Evolutionary conservation across 2,888 invertebrate species (phyloP).

Genomic region (Eristalis arbustorum): DNA sequence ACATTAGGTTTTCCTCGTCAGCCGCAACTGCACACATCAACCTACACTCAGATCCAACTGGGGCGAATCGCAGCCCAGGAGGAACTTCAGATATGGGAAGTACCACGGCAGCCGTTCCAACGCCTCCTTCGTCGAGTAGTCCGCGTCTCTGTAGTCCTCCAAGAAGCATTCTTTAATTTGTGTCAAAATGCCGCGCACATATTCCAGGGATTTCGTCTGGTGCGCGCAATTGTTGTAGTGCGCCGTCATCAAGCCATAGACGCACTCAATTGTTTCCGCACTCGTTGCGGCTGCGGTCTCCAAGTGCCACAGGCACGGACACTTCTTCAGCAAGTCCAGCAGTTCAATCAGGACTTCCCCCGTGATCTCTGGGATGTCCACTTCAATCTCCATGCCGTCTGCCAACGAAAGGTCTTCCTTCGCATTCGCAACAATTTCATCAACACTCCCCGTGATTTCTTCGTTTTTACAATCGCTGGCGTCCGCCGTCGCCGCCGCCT

Average conservation of each 20-base stretch:
- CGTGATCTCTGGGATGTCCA: conserved; percentile 41
- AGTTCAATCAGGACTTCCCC: conserved; percentile 56
- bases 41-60: conserved; percentile 49
- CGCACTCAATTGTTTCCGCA: conserved; percentile 18
- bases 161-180: conserved; percentile 48
- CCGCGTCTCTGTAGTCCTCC: conserved; percentile 44
- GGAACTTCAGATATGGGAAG: conserved; percentile 47
- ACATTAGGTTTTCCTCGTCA: not conserved
- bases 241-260: conserved; percentile 16
- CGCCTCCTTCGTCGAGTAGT: conserved; percentile 2
- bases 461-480: not conserved
- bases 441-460: not conserved
- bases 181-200: conserved; percentile 31
- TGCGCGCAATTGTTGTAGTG: conserved; percentile 48
- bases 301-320: conserved; percentile 52
- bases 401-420: not conserved
- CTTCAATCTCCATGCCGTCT: not conserved
- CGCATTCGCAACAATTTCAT: not conserved
- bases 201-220: conserved; percentile 34
- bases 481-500: not conserved
- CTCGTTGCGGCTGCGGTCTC: conserved; percentile 23
- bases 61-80: conserved; percentile 35
- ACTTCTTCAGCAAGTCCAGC: conserved; percentile 51
- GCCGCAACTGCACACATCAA: not conserved
- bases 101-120: conserved; percentile 47